Base-by-base conservation (phyloP, 2,797 vertebrate species). In the Chelmon rostratus region DNA sequence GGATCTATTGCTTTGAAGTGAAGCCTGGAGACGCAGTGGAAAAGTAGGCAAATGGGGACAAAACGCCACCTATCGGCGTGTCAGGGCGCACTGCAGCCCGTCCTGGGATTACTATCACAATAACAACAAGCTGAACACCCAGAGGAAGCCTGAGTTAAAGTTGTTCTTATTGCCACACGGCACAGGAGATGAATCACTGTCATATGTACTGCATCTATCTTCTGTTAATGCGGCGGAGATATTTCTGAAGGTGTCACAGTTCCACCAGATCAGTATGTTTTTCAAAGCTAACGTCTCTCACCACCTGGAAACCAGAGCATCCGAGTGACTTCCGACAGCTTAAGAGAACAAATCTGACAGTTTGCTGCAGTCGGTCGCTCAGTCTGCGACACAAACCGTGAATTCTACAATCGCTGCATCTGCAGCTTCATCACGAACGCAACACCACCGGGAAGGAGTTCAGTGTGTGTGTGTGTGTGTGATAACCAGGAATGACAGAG, bases 1-100 rank as follows among this genome's bases (percentile, higher is more conserved):
- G 84, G 85, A 90, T 80, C 79, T 54, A n/a, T 54, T 35, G 73
- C 90, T 94, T 93, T 93, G 90, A 94, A 92, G 90, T 91, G 64
- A 31, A 78, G 91, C 73, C 68, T 44, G 53, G 56, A 89, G 86
- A 86, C 13, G 76, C 80, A 42, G 79, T 65, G 74, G 71, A 72
- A 65, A 79, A 63, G 31, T 57, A 78, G 73, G 82, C 62, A 86
- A 90, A 88, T 31, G 56, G 91, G 90, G 89, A 89, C 86, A 86
- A 91, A 87, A 85, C 87, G 90, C 88, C 90, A 67, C 91, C 91
- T 91, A 74, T 91, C 72, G 91, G 91, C 66, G 38, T 35, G 68
- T 75, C 63, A 28, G 75, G 53, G 57, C 8, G 5, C 37, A 61
- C 42, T 63, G 83, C 85, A 79, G 66, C 76, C 57, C 40, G 10